Evolutionary conservation across 2,113 vertebrate genomes (phyloP), one percentile per base, ranked within the genome.

Genomic region (Pachycephala philippinensis): DNA sequence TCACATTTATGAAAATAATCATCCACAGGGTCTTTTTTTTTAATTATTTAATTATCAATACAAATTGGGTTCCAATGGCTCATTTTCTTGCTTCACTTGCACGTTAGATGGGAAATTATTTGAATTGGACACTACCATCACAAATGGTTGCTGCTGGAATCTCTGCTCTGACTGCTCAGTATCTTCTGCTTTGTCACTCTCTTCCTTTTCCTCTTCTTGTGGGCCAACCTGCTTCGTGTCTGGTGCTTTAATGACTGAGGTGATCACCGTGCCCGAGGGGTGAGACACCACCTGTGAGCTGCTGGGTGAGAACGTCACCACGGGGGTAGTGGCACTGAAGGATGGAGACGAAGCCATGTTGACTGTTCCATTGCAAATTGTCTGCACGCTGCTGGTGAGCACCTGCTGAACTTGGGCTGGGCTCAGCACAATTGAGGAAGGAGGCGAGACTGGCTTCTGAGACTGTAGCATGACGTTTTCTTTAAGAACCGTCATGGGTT

Each of bases 161-260:
- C 95, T 92, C 71, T 97, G 93, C 82, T 98, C 98, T 0, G 89
- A 74, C 68, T 95, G 97, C 86, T 97, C 97, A 7, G 69, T 27
- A 35, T 97, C 97, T 47, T 98, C 97, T 56, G 42, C 63, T 54
- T 81, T 81, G 39, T 95, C 64, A 35, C 72, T 91, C 57, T 97
- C 97, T 53, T 96, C 96, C 82, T 97, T 93, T 11, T 60, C 64
- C 15, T 10, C 85, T 68, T 87, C 97, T 27, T 97, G 93, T 9
- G 68, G 9, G 7, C 90, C 64, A 26, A 82, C 60, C 61, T 95
- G 96, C 95, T 98, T 98, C 5, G 95, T 92, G 95, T 99, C 98
- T n/a, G 98, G 98, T 37, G 98, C 97, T 92, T 98, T 99, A 79
- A 98, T 98, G 42, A 99, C 98, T 0, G 98, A 99, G 23, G 98